phyloP scores from a whole-genome alignment of 2,888 invertebrate species.

The Drosophila birchii region DNA sequence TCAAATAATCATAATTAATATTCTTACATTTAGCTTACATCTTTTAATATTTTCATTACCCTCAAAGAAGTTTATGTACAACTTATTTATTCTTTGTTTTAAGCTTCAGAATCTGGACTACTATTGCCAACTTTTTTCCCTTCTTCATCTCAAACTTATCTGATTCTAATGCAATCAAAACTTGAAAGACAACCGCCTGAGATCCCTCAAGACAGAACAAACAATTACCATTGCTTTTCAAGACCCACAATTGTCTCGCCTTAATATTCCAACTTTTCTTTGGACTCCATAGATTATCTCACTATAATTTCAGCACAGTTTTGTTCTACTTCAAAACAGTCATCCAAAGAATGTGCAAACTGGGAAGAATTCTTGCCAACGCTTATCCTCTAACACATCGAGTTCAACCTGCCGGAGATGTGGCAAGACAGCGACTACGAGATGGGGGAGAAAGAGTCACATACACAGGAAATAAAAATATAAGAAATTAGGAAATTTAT shows the following conservation, averaged over 20 bases:
- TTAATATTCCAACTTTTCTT: slow-evolving; percentile 30
- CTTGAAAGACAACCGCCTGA: slow-evolving; percentile 15
- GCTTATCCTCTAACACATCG: slow-evolving; percentile 35
- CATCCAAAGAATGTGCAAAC: slow-evolving; percentile 38
- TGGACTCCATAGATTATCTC: slow-evolving; percentile 29
- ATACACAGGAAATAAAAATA: slow-evolving; percentile 9
- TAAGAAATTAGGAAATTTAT: neutral
- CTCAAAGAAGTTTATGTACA: neutral
- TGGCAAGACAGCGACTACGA: slow-evolving; percentile 6
- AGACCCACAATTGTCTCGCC: slow-evolving; percentile 29
- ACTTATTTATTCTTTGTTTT: neutral
- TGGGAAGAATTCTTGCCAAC: slow-evolving; percentile 31
- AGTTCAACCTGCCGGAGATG: slow-evolving; percentile 28
- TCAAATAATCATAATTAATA: neutral
- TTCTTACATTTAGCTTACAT: neutral
- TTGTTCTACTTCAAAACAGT: slow-evolving; percentile 37
- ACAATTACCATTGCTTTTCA: slow-evolving; percentile 7
- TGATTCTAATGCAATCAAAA: slow-evolving; percentile 15
- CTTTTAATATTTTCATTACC: neutral
- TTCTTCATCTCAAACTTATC: neutral
- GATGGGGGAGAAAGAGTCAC: slow-evolving; percentile 39
- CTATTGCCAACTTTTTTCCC: neutral
- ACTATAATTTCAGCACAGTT: slow-evolving; percentile 32
- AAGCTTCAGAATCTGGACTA: neutral
- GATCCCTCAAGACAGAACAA: slow-evolving; percentile 4